These are phyloP conservation scores for Psilopogon haemacephalus DNA, from an alignment of 2,113 vertebrate species.

Conservation along the genomic window DNA sequence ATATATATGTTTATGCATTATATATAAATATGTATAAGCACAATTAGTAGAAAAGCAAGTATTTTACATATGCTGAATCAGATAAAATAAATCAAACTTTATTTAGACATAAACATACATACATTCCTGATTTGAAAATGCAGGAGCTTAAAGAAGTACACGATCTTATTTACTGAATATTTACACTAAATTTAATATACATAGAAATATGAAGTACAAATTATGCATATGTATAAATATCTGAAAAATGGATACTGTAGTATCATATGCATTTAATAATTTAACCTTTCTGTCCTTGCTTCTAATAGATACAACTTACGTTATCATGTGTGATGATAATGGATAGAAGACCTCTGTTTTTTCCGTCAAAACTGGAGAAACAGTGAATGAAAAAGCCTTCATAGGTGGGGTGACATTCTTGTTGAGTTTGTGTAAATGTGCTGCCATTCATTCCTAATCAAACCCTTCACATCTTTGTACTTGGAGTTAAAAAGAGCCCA, in stretches of 20 bases:
- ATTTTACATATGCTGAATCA: background rate
- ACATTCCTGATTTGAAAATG: background rate
- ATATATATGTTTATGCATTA: background rate
- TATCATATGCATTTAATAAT: background rate
- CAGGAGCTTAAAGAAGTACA: background rate
- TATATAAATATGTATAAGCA: background rate
- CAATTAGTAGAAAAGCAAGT: background rate
- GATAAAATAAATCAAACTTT: background rate
- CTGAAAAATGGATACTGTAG: background rate
- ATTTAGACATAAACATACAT: background rate
- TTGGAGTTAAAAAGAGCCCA: background rate
- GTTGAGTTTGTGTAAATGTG: background rate
- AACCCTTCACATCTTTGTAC: background rate
- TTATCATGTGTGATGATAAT: background rate
- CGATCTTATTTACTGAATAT: background rate
- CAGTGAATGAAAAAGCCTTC: background rate
- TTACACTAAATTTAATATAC: background rate
- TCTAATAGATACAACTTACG: background rate
- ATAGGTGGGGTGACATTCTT: background rate
- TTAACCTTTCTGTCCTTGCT: background rate
- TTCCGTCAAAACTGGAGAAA: background rate
- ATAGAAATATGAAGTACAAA: background rate
- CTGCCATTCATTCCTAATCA: background rate
- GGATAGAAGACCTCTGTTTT: background rate
- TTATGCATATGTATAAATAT: rapidly evolving